Percentiles rank a stretch among this genome's conserved stretches.
These are phyloP conservation scores for Ophonus ardosiacus DNA, from an alignment of 2,888 invertebrate species.

Conservation along the genomic window DNA sequence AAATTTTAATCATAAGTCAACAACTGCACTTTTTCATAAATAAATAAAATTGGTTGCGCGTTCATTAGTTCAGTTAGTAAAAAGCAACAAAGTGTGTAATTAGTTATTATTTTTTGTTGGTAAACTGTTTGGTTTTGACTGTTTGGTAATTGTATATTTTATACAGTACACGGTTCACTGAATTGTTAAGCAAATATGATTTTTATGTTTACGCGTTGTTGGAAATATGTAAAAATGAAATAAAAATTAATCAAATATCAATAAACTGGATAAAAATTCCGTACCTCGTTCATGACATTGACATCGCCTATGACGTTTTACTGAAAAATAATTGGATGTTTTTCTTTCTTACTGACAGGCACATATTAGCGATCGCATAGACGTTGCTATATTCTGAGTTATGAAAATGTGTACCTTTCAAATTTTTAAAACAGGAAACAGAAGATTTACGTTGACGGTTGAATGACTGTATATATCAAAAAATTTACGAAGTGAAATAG, in stretches of 20 bases:
- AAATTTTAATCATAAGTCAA: slow-evolving; percentile 59
- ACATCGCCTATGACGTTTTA: not conserved
- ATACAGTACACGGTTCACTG: slow-evolving; percentile 7
- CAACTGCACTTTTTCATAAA: slow-evolving; percentile 30
- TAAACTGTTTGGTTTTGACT: slow-evolving; percentile 13
- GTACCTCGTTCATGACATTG: not conserved
- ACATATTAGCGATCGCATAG: too few species aligned
- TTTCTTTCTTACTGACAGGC: too few species aligned
- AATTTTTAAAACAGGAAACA: too few species aligned
- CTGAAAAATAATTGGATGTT: not conserved
- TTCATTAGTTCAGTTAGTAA: slow-evolving; percentile 37
- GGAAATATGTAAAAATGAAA: slow-evolving; percentile 1
- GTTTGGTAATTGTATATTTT: slow-evolving; percentile 24
- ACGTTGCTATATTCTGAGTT: too few species aligned
- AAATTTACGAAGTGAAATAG: too few species aligned
- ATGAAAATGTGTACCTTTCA: too few species aligned
- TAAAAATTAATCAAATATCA: not conserved
- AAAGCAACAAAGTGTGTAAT: not conserved
- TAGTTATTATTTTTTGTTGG: slow-evolving; percentile 22
- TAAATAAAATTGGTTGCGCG: slow-evolving; percentile 42
- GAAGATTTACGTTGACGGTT: too few species aligned
- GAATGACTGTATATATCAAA: too few species aligned
- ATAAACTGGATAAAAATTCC: not conserved
- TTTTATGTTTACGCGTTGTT: slow-evolving; percentile 24
- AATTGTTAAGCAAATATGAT: slow-evolving; percentile 23